Evolutionary conservation across 2,888 invertebrate species (phyloP), one percentile per base, ranked within the genome.

Genomic region (Caenorhabditis japonica): DNA sequence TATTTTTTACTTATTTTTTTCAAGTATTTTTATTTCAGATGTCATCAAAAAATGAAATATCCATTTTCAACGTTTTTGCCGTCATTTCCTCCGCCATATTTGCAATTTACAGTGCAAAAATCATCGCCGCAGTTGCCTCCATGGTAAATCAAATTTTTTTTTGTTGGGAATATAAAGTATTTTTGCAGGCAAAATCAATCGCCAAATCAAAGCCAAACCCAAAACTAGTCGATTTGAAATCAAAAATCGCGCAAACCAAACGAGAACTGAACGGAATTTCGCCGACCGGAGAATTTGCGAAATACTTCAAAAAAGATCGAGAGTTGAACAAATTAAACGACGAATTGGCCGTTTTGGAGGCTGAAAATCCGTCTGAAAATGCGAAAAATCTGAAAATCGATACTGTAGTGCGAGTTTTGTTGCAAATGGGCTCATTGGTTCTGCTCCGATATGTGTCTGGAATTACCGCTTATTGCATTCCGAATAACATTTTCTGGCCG

Each of bases 271-370:
- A 61, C 34, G 43, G 21, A 41, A 77, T 78, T 21, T 78, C 78
- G 15, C 78, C 75, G 17, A 76, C 75, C 0, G 59, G 43, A 7
- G 68, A 78, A 46, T 78, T 76, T 41, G 70, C 78, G 1, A 51
- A 49, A 2, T 78, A 78, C 55, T 75, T 78, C 66, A 78, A 78
- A 27, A 78, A 75, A 49, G 78, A 78, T 7, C 52, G 78, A 15
- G 61, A 71, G 33, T 8, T 75, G 44, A 78, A 74, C 25, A 76
- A 74, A 27, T 17, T 68, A 19, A 62, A 19, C 19, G 75, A 70
- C 7, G 71, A 78, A 23, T 58, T 78, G 38, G 38, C 36, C 4
- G 21, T 8, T 15, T 15, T 74, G 25, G 56, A 68, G 33, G 52
- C 58, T 13, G 19, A 49, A 23, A 55, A 34, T 12, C 1, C 38